A percentile compares a stretch with the other conserved stretches of the same genome.
Evolutionary conservation across 1,140 invertebrate species (phyloP).

Genomic region (Bombus haemorrhoidalis): DNA sequence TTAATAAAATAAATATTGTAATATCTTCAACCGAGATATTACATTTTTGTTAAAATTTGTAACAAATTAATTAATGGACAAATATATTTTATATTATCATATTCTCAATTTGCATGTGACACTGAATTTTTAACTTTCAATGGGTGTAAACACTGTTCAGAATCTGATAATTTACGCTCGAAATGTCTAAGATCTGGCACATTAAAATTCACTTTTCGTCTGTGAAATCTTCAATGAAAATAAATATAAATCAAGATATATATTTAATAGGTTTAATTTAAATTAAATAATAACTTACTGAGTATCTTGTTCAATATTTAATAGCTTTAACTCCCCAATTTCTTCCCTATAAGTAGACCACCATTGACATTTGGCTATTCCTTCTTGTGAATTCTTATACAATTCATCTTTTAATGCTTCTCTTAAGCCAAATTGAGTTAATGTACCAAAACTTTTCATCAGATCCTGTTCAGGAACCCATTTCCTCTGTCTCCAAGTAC

Average conservation of each 20-base stretch:
- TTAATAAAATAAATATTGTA: conserved; percentile 34
- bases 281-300: conserved; percentile 19
- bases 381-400: conserved; percentile 18
- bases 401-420: conserved; percentile 16
- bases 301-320: neutral
- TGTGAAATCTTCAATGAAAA: conserved; percentile 52
- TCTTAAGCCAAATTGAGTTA: conserved; percentile 42
- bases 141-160: neutral
- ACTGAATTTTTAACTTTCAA: neutral
- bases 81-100: neutral
- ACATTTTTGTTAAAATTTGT: conserved; percentile 17
- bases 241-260: conserved; percentile 3
- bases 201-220: conserved; percentile 53
- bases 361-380: conserved; percentile 32
- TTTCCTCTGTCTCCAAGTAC: conserved; percentile 44
- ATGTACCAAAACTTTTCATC: conserved; percentile 43
- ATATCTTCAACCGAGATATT: conserved; percentile 6
- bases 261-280: neutral
- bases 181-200: conserved; percentile 57
- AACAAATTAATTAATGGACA: conserved; percentile 1
- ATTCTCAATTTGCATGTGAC: neutral
- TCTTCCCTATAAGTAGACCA: conserved; percentile 30
- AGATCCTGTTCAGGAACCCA: conserved; percentile 58
- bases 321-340: neutral
- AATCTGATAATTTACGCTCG: conserved; percentile 8